Evolutionary conservation across 2,888 invertebrate genomes (phyloP), one percentile per base, ranked within the genome.

Genomic region (Pseudanteris insignis): DNA sequence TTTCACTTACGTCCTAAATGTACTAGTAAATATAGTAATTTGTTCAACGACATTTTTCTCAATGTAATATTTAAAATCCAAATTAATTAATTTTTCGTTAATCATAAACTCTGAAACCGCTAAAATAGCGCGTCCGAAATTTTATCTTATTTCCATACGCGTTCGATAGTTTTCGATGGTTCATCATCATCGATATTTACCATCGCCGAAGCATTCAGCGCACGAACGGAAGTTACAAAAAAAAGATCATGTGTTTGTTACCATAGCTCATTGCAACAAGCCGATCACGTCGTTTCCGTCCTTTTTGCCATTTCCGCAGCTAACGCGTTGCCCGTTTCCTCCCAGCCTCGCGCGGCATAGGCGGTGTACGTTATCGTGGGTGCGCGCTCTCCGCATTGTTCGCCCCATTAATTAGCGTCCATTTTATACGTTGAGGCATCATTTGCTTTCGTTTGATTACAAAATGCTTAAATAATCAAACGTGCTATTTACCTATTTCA

Each of bases 201-300:
- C 43, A 43, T 60, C 32, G 32, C 9, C 32, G 30, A 13, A 14
- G 12, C 43, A 48, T 60, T 60, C 60, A 48, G 38, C 24, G 43
- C 60, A 60, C 60, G 60, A 50, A 54, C 29, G 15, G 9, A 44
- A 34, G 21, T 43, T 43, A 33, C 50, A n/a, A n/a, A 34, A 38
- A 40, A 34, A 41, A 30, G 38, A 40, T 48, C 53, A 47, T 60
- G 47, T 32, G 53, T 53, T 32, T 43, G 53, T 53, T 53, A 43
- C 53, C 43, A 43, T 48, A 43, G 47, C 46, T 55, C 50, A 61
- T 61, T 61, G 44, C 54, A 44, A 61, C 61, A 55, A 61, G 46
- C 61, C 50, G 61, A 61, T 61, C 61, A 61, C 61, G 61, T 54
- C 54, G 50, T 61, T 61, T 61, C 61, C 54, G 54, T 60, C 48